phyloP scores from a whole-genome alignment of 2,113 vertebrate genomes.

The Scatophagus argus region DNA sequence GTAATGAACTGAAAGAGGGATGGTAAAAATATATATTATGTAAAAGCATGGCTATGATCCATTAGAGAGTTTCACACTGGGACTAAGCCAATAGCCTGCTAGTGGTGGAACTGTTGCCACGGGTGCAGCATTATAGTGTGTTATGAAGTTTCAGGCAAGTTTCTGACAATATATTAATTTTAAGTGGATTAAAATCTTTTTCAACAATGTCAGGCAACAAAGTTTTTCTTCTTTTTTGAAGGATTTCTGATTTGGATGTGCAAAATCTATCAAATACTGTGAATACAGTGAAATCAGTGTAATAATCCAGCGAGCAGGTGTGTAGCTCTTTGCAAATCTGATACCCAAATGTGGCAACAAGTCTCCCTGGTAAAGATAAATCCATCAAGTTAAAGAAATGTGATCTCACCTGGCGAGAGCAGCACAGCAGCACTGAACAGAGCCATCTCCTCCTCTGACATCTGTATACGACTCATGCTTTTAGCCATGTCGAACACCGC shows the following conservation, averaged over 20 bases:
- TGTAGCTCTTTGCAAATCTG: not conserved
- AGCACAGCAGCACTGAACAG: slow-evolving; percentile 90
- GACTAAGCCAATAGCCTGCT: not conserved
- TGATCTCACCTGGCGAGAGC: slow-evolving; percentile 87
- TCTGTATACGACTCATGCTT: slow-evolving; percentile 88
- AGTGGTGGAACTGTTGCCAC: not conserved
- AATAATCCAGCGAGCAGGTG: not conserved
- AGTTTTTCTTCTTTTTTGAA: not conserved
- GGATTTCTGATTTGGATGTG: not conserved
- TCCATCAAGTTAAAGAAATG: not conserved
- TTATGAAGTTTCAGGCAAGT: not conserved
- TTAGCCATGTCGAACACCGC: slow-evolving; percentile 90
- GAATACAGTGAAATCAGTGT: not conserved
- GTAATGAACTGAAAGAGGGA: not conserved
- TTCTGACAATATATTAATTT: not conserved
- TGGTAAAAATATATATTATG: not conserved
- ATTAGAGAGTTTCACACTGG: not conserved
- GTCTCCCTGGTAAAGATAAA: not conserved
- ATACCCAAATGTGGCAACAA: too few relatives aligned
- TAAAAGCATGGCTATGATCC: not conserved
- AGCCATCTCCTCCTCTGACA: slow-evolving; percentile 91
- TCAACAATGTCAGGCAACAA: not conserved
- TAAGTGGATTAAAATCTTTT: not conserved
- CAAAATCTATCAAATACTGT: not conserved
- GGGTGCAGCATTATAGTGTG: not conserved